A percentile compares a stretch with the other conserved stretches of the same genome.
These are phyloP conservation scores for Stictonetta naevosa DNA, from an alignment of 2,113 vertebrate genomes.

Conservation along the genomic window DNA sequence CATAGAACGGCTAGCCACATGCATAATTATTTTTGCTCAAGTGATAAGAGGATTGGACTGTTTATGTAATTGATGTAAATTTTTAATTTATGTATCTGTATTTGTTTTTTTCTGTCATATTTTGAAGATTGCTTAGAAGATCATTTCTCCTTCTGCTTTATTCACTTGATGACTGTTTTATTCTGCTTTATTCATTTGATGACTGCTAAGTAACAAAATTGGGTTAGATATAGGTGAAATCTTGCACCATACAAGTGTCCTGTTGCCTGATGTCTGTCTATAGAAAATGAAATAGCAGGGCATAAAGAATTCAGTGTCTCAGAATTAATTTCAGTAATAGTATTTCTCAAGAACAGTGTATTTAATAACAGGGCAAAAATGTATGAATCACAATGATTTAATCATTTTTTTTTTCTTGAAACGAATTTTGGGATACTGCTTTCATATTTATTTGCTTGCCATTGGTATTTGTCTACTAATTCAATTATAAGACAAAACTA, in stretches of 20 bases:
- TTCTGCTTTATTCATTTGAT: background rate
- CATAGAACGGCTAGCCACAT: background rate
- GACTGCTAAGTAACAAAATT: background rate
- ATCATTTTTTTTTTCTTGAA: background rate
- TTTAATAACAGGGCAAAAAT: background rate
- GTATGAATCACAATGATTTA: background rate
- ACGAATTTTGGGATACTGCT: background rate
- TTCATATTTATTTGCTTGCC: background rate
- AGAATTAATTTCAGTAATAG: background rate
- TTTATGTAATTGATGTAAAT: background rate
- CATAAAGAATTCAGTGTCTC: background rate
- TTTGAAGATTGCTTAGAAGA: background rate
- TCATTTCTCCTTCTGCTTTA: background rate
- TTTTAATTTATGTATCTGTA: background rate
- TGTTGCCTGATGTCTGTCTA: background rate
- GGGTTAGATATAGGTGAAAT: background rate
- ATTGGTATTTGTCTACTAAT: background rate
- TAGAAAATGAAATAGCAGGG: background rate
- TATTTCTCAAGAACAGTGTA: background rate
- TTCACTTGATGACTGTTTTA: background rate
- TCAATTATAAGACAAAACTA: background rate
- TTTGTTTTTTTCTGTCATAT: background rate
- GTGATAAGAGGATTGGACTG: background rate
- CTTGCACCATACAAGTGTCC: background rate
- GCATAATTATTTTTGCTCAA: background rate